Evolutionary conservation across 2,797 vertebrate species (phyloP), one percentile per base, ranked within the genome.

Genomic region (Eupleurogrammus muticus): DNA sequence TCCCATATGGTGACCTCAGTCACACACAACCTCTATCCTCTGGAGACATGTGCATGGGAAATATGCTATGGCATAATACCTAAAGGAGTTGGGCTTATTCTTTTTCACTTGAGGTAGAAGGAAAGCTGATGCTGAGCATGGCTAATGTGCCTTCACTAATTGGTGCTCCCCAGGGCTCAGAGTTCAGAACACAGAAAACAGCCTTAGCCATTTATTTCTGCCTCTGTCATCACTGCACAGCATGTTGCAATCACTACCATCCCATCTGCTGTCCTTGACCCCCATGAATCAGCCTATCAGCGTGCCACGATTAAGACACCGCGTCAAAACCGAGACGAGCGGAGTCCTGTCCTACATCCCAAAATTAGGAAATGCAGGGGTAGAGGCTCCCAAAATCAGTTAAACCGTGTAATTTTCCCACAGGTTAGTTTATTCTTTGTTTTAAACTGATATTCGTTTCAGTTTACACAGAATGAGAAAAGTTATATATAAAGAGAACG

Each of bases 81-180:
- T 79, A 28, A 71, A 80, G 68, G 66, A 71, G 60, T 75, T 14
- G 44, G 49, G 66, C 59, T 66, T 70, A 57, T 52, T 75, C 49
- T 21, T 17, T 72, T 75, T 69, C 77, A 83, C 61, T 71, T 66
- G 71, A 62, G 35, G 74, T 63, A 47, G 38, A 80, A 51, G 59
- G 58, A 69, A 66, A 48, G 80, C 76, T 77, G 77, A 82, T 0
- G 62, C 66, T 63, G n/a, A 34, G 70, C 76, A 76, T 57, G 44
- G 79, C 68, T 83, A 85, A 87, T 86, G 83, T 82, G 79, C 72
- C 85, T 75, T 80, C 77, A 86, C 83, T 89, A 90, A 92, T 80
- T 84, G 76, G 59, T 70, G 64, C 70, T 79, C 82, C 79, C 73
- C 24, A 42, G 69, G 72, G 79, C 52, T 28, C 51, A 12, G 21